Conservation (phyloP, 2,888 invertebrate species). For the Eulithis testata region DNA sequence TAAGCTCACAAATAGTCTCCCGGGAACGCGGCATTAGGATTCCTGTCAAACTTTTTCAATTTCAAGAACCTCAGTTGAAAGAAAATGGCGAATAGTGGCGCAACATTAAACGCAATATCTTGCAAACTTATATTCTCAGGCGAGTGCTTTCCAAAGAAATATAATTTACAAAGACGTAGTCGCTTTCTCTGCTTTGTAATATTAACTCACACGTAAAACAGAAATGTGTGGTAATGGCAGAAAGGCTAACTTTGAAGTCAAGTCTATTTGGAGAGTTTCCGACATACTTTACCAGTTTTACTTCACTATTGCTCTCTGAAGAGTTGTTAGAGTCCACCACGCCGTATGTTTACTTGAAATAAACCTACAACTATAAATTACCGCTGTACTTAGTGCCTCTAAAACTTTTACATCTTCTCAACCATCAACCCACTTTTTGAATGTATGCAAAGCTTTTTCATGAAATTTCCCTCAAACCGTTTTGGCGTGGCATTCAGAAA, state of each 20-base stretch:
- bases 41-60: slow-evolving; percentile 53
- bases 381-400: too few species aligned
- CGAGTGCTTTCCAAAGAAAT: slow-evolving; percentile 13
- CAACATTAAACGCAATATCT: slow-evolving; percentile 29
- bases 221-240: not conserved
- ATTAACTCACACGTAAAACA: slow-evolving; percentile 2
- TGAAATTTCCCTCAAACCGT: too few species aligned
- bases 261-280: not conserved
- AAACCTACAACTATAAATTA: not conserved
- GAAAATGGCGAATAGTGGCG: slow-evolving; percentile 33
- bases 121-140: slow-evolving; percentile 28
- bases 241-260: not conserved
- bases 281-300: too few species aligned
- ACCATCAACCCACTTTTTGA: too few species aligned
- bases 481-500: too few species aligned
- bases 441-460: too few species aligned
- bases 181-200: slow-evolving; percentile 3
- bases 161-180: not conserved
- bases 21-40: slow-evolving; percentile 33
- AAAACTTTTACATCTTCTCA: too few species aligned
- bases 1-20: slow-evolving; percentile 19
- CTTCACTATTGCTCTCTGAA: not conserved
- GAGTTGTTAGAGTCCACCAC: slow-evolving; percentile 4
- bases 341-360: not conserved
- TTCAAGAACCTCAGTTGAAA: slow-evolving; percentile 39